Percentiles rank a stretch among this genome's conserved stretches.
Conservation (phyloP, 2,797 vertebrate species). For the Mastacembelus armatus region DNA sequence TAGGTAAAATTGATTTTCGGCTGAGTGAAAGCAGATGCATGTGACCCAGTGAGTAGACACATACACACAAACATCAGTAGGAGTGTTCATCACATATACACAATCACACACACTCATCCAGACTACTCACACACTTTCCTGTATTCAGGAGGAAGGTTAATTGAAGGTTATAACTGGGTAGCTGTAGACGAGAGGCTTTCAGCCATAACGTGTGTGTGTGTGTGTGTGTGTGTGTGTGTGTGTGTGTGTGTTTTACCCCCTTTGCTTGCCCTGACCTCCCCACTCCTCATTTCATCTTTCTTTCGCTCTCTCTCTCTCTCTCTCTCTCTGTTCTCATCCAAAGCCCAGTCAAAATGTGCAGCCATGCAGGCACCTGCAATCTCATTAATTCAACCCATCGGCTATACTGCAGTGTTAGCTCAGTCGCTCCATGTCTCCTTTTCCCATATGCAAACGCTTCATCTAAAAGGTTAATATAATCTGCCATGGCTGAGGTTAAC, state of each 20-base stretch:
- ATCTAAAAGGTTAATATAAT: slow-evolving; percentile 82
- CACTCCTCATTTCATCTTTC: slow-evolving; percentile 49
- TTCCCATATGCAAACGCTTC: slow-evolving; percentile 64
- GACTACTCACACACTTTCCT: slow-evolving; percentile 59
- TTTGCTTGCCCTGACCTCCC: slow-evolving; percentile 59
- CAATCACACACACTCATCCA: slow-evolving; percentile 53
- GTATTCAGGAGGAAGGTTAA: slow-evolving; percentile 80
- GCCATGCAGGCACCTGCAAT: slow-evolving; percentile 82
- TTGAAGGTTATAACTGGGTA: slow-evolving; percentile 80
- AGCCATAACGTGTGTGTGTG: slow-evolving; percentile 26
- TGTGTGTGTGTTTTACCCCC: slow-evolving; percentile 36
- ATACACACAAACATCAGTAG: slow-evolving; percentile 31
- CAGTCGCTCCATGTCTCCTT: slow-evolving; percentile 29
- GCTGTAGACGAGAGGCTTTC: slow-evolving; percentile 69
- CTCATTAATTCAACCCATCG: slow-evolving; percentile 84
- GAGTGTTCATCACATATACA: slow-evolving; percentile 55
- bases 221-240: slow-evolving; percentile 38
- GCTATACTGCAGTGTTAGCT: slow-evolving; percentile 65
- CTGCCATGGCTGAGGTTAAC: slow-evolving; percentile 72
- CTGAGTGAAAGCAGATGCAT: slow-evolving; percentile 73
- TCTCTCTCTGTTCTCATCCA: slow-evolving; percentile 52
- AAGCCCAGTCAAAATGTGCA: slow-evolving; percentile 80
- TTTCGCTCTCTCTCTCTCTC: slow-evolving; percentile 15
- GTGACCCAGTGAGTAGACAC: slow-evolving; percentile 31
- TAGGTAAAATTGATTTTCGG: slow-evolving; percentile 73